phyloP scores from a whole-genome alignment of 92 coral and sea anemone genomes.

The Montipora capitata region DNA sequence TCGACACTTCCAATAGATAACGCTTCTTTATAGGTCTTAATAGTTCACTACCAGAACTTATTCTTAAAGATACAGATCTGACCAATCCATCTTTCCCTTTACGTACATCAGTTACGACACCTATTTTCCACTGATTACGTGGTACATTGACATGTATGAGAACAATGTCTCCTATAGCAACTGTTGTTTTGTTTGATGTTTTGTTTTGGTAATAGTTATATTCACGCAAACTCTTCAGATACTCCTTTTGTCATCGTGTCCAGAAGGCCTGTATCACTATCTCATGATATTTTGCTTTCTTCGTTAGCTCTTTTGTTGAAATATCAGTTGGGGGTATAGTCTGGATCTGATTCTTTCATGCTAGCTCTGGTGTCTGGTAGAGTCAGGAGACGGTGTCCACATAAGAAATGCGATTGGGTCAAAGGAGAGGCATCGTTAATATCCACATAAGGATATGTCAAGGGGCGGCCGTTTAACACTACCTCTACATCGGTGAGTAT shows the following conservation, averaged over 20 bases:
- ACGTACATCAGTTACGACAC: conserved; percentile 15
- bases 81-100: conserved; percentile 58
- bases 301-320: conserved; percentile 39
- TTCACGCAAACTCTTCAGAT: conserved; percentile 49
- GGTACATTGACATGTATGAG: conserved; percentile 51
- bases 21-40: conserved; percentile 50
- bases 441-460: conserved; percentile 39
- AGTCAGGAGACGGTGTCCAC: conserved; percentile 8
- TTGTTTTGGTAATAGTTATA: conserved; percentile 9
- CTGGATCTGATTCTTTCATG: conserved; percentile 30
- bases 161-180: conserved; percentile 53
- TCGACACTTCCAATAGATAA: conserved; percentile 53
- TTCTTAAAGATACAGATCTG: conserved; percentile 45
- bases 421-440: conserved; percentile 37
- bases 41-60: conserved; percentile 17
- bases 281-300: conserved; percentile 42
- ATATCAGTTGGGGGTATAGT: conserved; percentile 36
- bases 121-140: conserved; percentile 47
- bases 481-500: conserved; percentile 55
- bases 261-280: conserved; percentile 46
- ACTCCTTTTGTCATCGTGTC: conserved; percentile 46
- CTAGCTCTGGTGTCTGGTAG: conserved; percentile 19
- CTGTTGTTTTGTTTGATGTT: conserved; percentile 4
- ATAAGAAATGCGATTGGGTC: conserved; percentile 29
- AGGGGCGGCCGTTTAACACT: conserved; percentile 43